Base-by-base conservation (phyloP, 2,113 vertebrate genomes). In the Apistogramma diplotaenia region DNA sequence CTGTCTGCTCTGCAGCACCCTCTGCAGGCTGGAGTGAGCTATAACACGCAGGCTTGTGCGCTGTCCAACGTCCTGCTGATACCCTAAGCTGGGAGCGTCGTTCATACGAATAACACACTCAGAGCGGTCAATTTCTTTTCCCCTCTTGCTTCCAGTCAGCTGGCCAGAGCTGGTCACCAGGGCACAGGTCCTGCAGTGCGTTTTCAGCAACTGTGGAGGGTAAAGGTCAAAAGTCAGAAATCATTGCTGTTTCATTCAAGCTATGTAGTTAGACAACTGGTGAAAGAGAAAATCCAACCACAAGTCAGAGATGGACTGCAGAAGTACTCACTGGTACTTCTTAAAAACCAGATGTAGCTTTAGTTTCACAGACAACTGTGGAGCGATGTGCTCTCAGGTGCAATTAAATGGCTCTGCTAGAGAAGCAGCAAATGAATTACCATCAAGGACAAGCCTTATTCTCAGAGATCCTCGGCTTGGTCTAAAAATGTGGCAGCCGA, bases 21-120 rank as follows among this genome's bases (percentile, higher is more conserved):
- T 94, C 92, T 97, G 96, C 43, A 99, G 96, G 84, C 97, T 99
- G 90, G 97, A 97, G 82, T 99, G 97, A 0, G 97, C 97, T 0
- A 98, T 93, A 78, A 99, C 96, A 0, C 97, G 94, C 7, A 99
- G 93, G 88, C 94, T 97, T 0, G 97, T 96, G 78, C 94, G 96
- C 46, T 86, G 94, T 18, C 97, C 97, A 0, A 99, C 97, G 1
- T 98, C 97, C 2, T 5, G 89, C 8, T 95, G 94, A 0, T 96
- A 96, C 8, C 95, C 94, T 0, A 91, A 83, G 0, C 95, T 97
- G 25, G 97, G 97, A 0, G 97, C 97, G 0, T 99, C 97, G 0
- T 99, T 99, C 97, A 97, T 99, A 16, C 97, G 96, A 75, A 99
- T 97, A n/a, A 98, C 96, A 0, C 97, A 98, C 78, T 98, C 96